Percentiles rank a stretch among this genome's conserved stretches.
Evolutionary conservation across 2,888 invertebrate genomes (phyloP).

Genomic region (Andrena flavipes): DNA sequence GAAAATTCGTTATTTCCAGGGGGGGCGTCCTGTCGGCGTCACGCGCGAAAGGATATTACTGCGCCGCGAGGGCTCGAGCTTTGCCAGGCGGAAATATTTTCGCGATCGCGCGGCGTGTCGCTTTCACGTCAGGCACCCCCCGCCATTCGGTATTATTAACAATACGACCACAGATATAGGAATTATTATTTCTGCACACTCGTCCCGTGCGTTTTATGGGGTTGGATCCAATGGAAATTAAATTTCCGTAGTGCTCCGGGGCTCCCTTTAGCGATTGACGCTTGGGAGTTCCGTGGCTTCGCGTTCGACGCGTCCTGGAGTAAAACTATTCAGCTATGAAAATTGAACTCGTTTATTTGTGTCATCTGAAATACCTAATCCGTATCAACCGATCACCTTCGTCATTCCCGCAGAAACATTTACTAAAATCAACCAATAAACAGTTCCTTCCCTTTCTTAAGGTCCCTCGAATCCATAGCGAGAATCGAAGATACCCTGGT

Average conservation of each 20-base stretch:
- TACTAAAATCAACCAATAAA: not conserved
- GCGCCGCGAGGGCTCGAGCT: not conserved
- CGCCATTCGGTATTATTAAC: not conserved
- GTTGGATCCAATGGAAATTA: not conserved
- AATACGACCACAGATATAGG: not conserved
- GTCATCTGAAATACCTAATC: too few relatives aligned
- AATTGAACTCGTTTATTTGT: too few relatives aligned
- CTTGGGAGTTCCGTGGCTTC: too few relatives aligned
- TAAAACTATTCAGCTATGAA: too few relatives aligned
- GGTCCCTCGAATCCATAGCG: not conserved
- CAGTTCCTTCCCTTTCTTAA: too few relatives aligned
- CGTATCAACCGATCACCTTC: too few relatives aligned
- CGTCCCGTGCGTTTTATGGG: not conserved
- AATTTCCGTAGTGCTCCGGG: not conserved
- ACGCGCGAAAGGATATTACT: conserved; percentile 27
- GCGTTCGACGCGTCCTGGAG: too few relatives aligned
- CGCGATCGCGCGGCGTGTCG: not conserved
- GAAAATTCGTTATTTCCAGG: conserved; percentile 56
- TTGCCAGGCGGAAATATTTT: conserved; percentile 7
- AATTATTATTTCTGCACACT: not conserved
- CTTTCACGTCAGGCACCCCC: not conserved
- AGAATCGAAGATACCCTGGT: conserved; percentile 29
- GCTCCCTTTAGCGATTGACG: too few relatives aligned
- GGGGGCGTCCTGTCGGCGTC: not conserved
- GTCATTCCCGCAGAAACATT: not conserved